Base-by-base conservation (phyloP, 1,140 invertebrate species). In the Hyles vespertilio region DNA sequence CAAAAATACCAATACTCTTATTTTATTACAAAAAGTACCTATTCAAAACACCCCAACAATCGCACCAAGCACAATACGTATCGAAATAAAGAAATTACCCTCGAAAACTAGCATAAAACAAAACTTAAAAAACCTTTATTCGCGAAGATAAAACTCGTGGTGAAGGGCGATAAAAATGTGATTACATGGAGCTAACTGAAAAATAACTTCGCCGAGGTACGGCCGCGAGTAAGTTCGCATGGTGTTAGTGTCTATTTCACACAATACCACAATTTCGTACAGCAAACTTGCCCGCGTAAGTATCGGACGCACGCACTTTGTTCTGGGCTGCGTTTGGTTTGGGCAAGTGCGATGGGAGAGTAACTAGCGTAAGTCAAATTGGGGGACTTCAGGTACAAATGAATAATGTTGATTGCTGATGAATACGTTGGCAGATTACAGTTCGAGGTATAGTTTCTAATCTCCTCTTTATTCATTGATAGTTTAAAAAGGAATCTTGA, bases 251-350 rank as follows among this genome's bases (percentile, higher is more conserved):
- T 69, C 62, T 69, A 58, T 61, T 69, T 65, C 66, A 59, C 62
- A 69, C 66, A 69, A 58, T 61, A 32, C 66, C 55, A 58, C 62
- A 55, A 58, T 61, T 65, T 51, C 46, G 58, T 68, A 53, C 63
- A 43, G 48, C 36, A 55, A 54, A 65, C 50, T 54, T 56, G 22
- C 52, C 47, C 44, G 45, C 34, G 58, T 58, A 63, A 63, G 57
- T 60, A 67, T 56, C 34, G 46, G 36, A 45, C 57, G 46, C 68
- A 70, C 68, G 64, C 68, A 70, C 56, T 70, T 58, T 43, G 51
- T 57, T 43, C 47, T n/a, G 32, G n/a, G 58, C 49, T 11, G 11
- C 44, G 63, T 70, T 67, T 64, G 45, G 33, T 47, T 11, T 32
- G 32, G 8, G 51, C 36, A 51, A 54, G 60, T 55, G 10, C 65